Evolutionary conservation across 2,113 vertebrate species (phyloP), one percentile per base, ranked within the genome.

Genomic region (Hyaena hyaena): DNA sequence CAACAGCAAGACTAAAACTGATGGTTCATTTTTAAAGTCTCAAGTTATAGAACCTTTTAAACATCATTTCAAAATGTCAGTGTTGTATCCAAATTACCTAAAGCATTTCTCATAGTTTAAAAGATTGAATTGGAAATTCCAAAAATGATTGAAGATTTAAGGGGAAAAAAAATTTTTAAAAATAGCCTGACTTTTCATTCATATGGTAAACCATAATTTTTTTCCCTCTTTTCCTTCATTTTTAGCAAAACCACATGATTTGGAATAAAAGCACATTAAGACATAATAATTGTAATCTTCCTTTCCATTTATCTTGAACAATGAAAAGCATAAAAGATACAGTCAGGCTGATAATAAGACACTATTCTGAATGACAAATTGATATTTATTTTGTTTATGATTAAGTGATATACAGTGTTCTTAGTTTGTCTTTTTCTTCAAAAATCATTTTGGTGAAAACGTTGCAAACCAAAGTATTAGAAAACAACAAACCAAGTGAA

Each of bases 11-110:
- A 92, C 50, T 82, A 93, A 97, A 95, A 97, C 19, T 94, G 90
- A 96, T 85, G 77, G 80, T 53, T 97, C 82, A 88, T 95, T 95
- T 97, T 94, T 89, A 88, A 96, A 95, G 31, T 95, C 89, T 95
- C 63, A 85, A 96, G 35, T 71, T 90, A 92, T 28, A 68, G 53
- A 89, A 28, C 2, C 68, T 95, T 91, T 65, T 86, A 79, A 95
- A 55, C 92, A 92, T 76, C 85, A 76, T 86, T 82, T 96, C 79
- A 94, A 97, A 97, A 96, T 97, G 92, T 83, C 92, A 93, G 21
- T 58, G n/a, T 76, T 97, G 93, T 83, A 74, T 19, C 16, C 14
- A 89, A 97, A 90, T 91, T 89, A 86, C 77, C 31, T 55, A 93
- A 93, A 89, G 55, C 83, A 74, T 89, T 94, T 97, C 79, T 58